phyloP scores from a whole-genome alignment of 2,113 vertebrate species.

The Clarias magur region DNA sequence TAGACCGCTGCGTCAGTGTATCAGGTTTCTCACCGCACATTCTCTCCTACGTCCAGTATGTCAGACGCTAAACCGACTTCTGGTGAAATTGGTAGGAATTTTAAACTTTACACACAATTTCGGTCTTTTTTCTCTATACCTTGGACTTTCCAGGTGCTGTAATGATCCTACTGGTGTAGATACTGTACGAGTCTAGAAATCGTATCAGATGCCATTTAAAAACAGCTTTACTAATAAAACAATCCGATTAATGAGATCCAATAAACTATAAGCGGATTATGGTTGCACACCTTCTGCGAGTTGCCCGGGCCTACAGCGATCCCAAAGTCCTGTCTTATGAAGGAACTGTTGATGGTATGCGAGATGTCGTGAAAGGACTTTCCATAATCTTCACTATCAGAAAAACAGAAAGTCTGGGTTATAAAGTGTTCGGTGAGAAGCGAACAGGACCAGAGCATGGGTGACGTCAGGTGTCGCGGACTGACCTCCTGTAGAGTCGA shows the following conservation, averaged over 20 bases:
- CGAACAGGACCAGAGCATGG: too few species aligned
- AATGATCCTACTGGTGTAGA: neutral
- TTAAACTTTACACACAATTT: neutral
- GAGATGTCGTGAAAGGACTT: constrained; percentile 79
- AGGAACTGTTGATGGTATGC: constrained; percentile 74
- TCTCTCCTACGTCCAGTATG: too few species aligned
- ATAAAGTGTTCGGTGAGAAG: neutral
- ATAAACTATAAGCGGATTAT: neutral
- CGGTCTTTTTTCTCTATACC: neutral
- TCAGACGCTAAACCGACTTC: too few species aligned
- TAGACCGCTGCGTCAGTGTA: too few species aligned
- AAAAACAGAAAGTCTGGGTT: constrained; percentile 28
- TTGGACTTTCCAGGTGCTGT: neutral
- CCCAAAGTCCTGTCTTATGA: constrained; percentile 77
- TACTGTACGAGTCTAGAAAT: neutral
- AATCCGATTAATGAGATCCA: neutral
- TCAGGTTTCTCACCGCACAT: too few species aligned
- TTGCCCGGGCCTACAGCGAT: constrained; percentile 74
- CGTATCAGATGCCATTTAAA: neutral
- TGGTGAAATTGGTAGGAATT: too few species aligned
- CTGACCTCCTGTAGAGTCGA: constrained; percentile 77
- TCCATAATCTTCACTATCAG: constrained; percentile 74
- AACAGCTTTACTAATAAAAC: neutral
- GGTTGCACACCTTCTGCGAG: constrained; percentile 65
- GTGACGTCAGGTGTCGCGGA: neutral